Percentiles rank a stretch among this genome's conserved stretches.
Conservation (phyloP, 2,113 vertebrate species). For the Gallinago undulata region DNA sequence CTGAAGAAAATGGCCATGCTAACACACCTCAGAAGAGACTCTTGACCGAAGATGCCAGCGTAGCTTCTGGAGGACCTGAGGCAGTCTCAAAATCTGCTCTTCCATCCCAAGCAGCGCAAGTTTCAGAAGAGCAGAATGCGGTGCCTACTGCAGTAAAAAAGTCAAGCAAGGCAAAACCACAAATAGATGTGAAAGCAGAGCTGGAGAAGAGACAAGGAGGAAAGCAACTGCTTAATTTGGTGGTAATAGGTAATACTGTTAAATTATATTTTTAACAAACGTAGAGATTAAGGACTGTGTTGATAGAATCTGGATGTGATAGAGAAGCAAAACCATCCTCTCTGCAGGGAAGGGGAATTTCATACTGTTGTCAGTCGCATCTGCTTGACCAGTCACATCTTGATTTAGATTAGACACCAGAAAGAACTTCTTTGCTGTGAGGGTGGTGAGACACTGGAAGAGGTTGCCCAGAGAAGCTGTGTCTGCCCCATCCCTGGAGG, state of each 20-base stretch:
- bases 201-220: conserved; percentile 95
- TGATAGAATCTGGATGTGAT: not conserved
- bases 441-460: too few relatives aligned
- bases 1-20: conserved; percentile 81
- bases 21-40: conserved; percentile 72
- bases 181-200: conserved; percentile 89
- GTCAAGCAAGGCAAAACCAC: conserved; percentile 83
- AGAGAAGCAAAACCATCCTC: not conserved
- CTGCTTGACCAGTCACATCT: not conserved
- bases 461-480: too few relatives aligned
- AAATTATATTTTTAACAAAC: not conserved
- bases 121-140: conserved; percentile 75
- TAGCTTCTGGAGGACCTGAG: conserved; percentile 48
- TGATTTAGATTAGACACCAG: too few relatives aligned
- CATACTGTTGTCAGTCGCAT: not conserved
- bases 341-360: not conserved
- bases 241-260: conserved; percentile 88
- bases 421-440: too few relatives aligned
- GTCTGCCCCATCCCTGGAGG: too few relatives aligned
- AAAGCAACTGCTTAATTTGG: conserved; percentile 93
- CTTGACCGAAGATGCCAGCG: conserved; percentile 65
- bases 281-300: not conserved
- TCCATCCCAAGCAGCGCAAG: conserved; percentile 46
- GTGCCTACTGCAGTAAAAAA: conserved; percentile 77
- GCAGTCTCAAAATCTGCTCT: conserved; percentile 67